A percentile compares a stretch with the other conserved stretches of the same genome.
phyloP scores from a whole-genome alignment of 1,140 invertebrate genomes.

The Macrotrachela quadricornifera region DNA sequence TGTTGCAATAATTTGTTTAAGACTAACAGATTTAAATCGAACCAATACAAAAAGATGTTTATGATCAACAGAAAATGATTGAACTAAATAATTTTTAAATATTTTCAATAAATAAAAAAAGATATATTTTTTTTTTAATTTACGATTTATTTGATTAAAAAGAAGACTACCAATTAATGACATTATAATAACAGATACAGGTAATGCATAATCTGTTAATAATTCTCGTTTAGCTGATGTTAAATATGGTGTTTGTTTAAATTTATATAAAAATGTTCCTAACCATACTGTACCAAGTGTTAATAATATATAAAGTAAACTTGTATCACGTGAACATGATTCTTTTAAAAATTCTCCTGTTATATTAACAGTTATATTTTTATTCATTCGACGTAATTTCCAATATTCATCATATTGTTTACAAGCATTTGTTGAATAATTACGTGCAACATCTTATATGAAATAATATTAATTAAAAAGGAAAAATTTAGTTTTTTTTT shows the following conservation, averaged over 20 bases:
- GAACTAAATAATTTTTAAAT: too few species aligned
- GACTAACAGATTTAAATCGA: too few species aligned
- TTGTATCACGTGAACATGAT: conserved; percentile 31
- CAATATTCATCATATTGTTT: neutral
- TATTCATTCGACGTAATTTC: too few species aligned
- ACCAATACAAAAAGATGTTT: too few species aligned
- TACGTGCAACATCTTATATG: neutral
- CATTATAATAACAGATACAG: conserved; percentile 40
- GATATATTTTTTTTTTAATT: too few species aligned
- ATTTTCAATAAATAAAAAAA: too few species aligned
- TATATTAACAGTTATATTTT: neutral
- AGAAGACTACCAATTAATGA: conserved; percentile 34
- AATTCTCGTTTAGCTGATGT: conserved; percentile 41
- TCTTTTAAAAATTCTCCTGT: neutral
- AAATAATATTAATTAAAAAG: too few species aligned
- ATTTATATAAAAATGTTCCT: conserved; percentile 43
- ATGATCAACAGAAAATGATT: too few species aligned
- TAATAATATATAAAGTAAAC: conserved; percentile 40
- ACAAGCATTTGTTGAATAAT: neutral
- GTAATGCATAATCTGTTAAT: conserved; percentile 43
- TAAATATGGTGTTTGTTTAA: conserved; percentile 44
- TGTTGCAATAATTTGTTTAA: too few species aligned
- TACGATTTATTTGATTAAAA: too few species aligned
- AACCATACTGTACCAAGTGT: conserved; percentile 46
- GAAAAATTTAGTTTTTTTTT: too few species aligned